A percentile compares a stretch with the other conserved stretches of the same genome.
Evolutionary conservation across 2,888 invertebrate genomes (phyloP).

Genomic region (Synanthedon myopaeformis): DNA sequence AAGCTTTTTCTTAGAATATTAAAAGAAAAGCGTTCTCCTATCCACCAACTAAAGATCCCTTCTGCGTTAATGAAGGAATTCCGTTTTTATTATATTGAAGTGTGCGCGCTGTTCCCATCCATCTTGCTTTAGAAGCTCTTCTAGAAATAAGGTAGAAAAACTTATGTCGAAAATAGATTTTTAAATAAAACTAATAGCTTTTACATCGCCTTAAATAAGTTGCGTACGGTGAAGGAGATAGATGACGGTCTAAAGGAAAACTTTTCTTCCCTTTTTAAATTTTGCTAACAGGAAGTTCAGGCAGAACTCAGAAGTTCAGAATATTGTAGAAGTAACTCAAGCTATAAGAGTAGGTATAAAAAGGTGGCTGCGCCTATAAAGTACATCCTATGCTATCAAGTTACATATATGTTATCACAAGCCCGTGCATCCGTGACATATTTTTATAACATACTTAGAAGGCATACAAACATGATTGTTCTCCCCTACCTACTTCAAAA

Average conservation of each 20-base stretch:
- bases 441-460: no score
- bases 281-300: no score
- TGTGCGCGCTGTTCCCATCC: constrained; percentile 31
- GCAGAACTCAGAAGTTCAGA: no score
- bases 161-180: constrained; percentile 3
- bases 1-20: constrained; percentile 4
- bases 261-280: no score
- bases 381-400: no score
- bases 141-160: constrained; percentile 1
- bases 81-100: constrained; percentile 42
- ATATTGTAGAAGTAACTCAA: no score
- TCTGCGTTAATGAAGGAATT: constrained; percentile 44
- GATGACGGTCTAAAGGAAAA: neutral
- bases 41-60: constrained; percentile 13
- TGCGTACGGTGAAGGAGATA: neutral
- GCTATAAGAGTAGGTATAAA: no score
- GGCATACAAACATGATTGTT: no score
- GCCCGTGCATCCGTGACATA: no score
- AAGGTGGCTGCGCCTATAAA: no score
- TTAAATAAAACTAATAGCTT: neutral
- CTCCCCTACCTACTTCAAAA: no score
- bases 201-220: neutral
- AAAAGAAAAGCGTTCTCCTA: constrained; percentile 6
- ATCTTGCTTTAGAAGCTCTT: constrained; percentile 20
- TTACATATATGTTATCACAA: no score